A percentile compares a stretch with the other conserved stretches of the same genome.
These are phyloP conservation scores for Pasiphila rectangulata DNA, from an alignment of 2,888 invertebrate species.

Conservation along the genomic window DNA sequence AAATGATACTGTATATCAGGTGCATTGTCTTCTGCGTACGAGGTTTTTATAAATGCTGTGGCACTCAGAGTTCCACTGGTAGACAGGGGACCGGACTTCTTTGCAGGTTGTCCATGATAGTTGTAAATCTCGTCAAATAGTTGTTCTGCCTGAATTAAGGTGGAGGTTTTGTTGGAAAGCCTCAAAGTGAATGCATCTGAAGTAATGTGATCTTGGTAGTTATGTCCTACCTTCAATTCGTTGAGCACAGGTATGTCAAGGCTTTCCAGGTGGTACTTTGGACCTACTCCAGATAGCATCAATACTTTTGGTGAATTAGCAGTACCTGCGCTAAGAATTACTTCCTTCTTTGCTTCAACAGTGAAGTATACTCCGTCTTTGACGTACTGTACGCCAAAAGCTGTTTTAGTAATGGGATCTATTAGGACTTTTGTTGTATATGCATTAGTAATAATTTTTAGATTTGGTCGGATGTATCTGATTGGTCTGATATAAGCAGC, in stretches of 20 bases:
- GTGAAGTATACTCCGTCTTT: constrained; percentile 64
- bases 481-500: constrained; percentile 85
- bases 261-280: constrained; percentile 72
- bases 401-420: constrained; percentile 75
- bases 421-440: constrained; percentile 81
- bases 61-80: constrained; percentile 78
- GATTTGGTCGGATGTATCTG: constrained; percentile 72
- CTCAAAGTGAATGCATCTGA: constrained; percentile 74
- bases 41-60: constrained; percentile 83
- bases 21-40: constrained; percentile 60
- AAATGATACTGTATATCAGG: constrained; percentile 86
- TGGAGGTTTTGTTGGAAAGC: constrained; percentile 79
- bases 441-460: constrained; percentile 74
- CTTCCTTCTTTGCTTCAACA: constrained; percentile 80
- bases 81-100: constrained; percentile 76
- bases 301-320: constrained; percentile 83
- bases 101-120: constrained; percentile 58
- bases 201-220: constrained; percentile 88
- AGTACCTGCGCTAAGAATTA: constrained; percentile 81
- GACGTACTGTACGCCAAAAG: constrained; percentile 63
- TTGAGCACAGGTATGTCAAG: constrained; percentile 79
- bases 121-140: constrained; percentile 63
- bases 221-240: constrained; percentile 86
- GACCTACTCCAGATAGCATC: constrained; percentile 85
- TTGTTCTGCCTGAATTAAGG: constrained; percentile 59